These are phyloP conservation scores for Aptenodytes patagonicus DNA, from an alignment of 2,113 vertebrate species.

Conservation along the genomic window DNA sequence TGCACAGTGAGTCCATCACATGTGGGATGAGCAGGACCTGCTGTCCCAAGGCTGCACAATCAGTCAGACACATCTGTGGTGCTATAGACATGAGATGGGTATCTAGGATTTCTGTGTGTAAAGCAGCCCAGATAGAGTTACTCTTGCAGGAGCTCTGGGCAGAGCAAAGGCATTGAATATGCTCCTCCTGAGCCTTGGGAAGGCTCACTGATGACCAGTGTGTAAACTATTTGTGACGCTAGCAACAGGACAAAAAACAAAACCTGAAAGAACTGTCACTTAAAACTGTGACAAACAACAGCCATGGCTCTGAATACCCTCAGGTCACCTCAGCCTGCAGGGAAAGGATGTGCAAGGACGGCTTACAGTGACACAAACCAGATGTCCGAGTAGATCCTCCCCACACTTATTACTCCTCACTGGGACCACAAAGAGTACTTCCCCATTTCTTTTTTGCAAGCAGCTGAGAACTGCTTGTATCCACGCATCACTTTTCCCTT, in stretches of 20 bases:
- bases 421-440: not conserved
- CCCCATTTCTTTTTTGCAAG: not conserved
- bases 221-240: not conserved
- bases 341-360: not conserved
- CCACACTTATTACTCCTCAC: not conserved
- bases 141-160: not conserved
- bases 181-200: not conserved
- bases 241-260: not conserved
- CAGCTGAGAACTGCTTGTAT: not conserved
- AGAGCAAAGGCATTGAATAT: not conserved
- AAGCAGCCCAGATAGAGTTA: not conserved
- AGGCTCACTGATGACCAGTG: not conserved
- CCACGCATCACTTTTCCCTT: not conserved
- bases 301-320: not conserved
- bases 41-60: not conserved
- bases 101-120: not conserved
- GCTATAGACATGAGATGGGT: not conserved
- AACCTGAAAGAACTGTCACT: not conserved
- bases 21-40: accelerated
- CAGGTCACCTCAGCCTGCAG: not conserved
- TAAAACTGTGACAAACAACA: not conserved
- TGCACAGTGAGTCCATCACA: accelerated
- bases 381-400: not conserved
- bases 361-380: not conserved
- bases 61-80: not conserved